A percentile compares a stretch with the other conserved stretches of the same genome.
phyloP scores from a whole-genome alignment of 1,140 invertebrate species.

The Bilobella aurantiaca region DNA sequence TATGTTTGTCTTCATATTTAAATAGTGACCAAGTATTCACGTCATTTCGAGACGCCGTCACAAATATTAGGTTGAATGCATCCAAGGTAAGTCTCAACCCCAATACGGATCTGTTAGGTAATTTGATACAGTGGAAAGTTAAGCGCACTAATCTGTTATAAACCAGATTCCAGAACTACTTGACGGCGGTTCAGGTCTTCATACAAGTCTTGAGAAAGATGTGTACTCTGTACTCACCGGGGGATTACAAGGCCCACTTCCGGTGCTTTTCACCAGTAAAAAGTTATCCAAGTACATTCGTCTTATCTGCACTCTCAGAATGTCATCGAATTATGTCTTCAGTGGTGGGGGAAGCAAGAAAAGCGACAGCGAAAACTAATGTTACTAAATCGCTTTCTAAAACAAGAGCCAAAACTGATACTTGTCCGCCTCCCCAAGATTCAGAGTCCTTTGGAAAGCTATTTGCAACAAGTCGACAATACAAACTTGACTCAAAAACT shows the following conservation, averaged over 20 bases:
- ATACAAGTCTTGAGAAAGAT: slow-evolving; percentile 14
- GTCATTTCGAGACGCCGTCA: slow-evolving; percentile 16
- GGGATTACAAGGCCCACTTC: slow-evolving; percentile 1
- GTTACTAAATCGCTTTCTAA: neutral
- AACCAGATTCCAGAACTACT: slow-evolving; percentile 14
- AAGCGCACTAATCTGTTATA: neutral
- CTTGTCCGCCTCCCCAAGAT: neutral
- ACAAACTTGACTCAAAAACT: neutral
- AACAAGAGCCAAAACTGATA: neutral
- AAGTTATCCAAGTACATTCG: slow-evolving; percentile 11
- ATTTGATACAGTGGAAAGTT: neutral
- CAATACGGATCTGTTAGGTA: neutral
- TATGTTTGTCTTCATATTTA: slow-evolving; percentile 18
- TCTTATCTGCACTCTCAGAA: slow-evolving; percentile 22
- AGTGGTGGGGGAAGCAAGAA: neutral
- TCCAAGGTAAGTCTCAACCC: slow-evolving; percentile 17
- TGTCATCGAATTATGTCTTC: slow-evolving; percentile 3
- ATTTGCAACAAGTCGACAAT: neutral
- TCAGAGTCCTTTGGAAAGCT: neutral
- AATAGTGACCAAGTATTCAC: slow-evolving; percentile 14
- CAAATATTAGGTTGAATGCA: slow-evolving; percentile 16
- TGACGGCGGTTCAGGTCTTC: slow-evolving; percentile 18
- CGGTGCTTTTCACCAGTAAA: neutral
- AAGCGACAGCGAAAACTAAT: neutral
- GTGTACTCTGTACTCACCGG: slow-evolving; percentile 6